phyloP scores from a whole-genome alignment of 2,888 invertebrate genomes.

The Acanthosepion lycidas region DNA sequence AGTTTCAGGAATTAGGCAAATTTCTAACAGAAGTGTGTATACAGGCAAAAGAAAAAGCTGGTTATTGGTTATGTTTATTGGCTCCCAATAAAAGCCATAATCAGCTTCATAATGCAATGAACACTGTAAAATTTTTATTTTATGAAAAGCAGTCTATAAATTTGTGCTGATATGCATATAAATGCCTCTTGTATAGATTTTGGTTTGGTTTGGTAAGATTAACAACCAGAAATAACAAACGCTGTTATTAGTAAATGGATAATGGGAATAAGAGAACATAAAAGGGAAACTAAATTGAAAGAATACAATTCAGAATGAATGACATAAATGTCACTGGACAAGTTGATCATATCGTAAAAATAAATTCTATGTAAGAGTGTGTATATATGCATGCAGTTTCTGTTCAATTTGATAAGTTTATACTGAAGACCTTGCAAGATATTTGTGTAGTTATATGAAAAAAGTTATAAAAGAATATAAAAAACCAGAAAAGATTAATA shows the following conservation, averaged over 20 bases:
- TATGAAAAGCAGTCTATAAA: background rate
- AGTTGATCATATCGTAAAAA: background rate
- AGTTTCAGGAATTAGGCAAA: background rate
- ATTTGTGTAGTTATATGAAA: too few relatives aligned
- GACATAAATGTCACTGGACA: background rate
- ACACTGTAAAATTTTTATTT: background rate
- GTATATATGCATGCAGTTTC: too few relatives aligned
- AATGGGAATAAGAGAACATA: background rate
- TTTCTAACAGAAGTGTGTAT: background rate
- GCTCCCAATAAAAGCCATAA: background rate
- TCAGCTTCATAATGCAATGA: background rate
- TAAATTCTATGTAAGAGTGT: background rate
- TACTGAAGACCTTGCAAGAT: too few relatives aligned
- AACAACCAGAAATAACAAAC: background rate
- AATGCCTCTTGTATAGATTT: background rate
- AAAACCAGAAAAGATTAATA: too few relatives aligned
- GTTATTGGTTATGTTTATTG: background rate
- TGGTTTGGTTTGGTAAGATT: background rate
- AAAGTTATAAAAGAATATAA: too few relatives aligned
- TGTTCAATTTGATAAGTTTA: too few relatives aligned
- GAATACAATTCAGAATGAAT: background rate
- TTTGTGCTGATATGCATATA: constrained; percentile 1
- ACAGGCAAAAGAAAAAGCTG: background rate
- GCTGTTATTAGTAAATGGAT: background rate
- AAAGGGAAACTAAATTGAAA: background rate